phyloP scores from a whole-genome alignment of 2,888 invertebrate genomes.

The Brachylomia viminalis region DNA sequence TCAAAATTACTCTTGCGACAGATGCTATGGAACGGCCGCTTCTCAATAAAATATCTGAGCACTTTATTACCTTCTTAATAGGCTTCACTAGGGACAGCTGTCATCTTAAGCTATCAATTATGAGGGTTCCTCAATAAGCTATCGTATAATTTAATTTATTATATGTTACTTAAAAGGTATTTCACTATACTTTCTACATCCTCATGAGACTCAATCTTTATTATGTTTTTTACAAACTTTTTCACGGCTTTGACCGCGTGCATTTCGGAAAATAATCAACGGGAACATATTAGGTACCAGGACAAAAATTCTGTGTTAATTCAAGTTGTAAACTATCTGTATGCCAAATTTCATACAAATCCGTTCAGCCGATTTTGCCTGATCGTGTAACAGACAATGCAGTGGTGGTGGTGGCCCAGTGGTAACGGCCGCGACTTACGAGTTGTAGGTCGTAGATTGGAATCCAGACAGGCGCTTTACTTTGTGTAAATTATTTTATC shows the following conservation, averaged over 20 bases:
- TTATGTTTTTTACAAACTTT: neutral
- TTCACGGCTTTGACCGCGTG: neutral
- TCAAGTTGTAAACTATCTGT: neutral
- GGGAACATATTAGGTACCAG: neutral
- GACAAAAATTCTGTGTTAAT: neutral
- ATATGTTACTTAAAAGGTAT: neutral
- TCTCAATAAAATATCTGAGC: conserved; percentile 14
- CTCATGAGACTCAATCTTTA: neutral
- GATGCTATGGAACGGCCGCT: neutral
- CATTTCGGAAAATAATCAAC: neutral
- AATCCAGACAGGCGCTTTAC: too few relatives aligned
- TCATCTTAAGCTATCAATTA: too few relatives aligned
- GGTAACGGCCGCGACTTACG: too few relatives aligned
- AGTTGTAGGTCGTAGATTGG: too few relatives aligned
- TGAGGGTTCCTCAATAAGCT: too few relatives aligned
- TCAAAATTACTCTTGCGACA: conserved; percentile 10
- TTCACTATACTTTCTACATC: neutral
- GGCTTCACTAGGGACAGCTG: too few relatives aligned
- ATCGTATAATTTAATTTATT: neutral
- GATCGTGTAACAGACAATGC: neutral
- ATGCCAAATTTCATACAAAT: neutral
- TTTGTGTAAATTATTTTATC: too few relatives aligned
- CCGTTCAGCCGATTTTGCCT: neutral
- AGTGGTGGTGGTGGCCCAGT: too few relatives aligned
- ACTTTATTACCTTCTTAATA: conserved; percentile 17